Base-by-base conservation (phyloP, 2,113 vertebrate species). In the Leucosticte australis region DNA sequence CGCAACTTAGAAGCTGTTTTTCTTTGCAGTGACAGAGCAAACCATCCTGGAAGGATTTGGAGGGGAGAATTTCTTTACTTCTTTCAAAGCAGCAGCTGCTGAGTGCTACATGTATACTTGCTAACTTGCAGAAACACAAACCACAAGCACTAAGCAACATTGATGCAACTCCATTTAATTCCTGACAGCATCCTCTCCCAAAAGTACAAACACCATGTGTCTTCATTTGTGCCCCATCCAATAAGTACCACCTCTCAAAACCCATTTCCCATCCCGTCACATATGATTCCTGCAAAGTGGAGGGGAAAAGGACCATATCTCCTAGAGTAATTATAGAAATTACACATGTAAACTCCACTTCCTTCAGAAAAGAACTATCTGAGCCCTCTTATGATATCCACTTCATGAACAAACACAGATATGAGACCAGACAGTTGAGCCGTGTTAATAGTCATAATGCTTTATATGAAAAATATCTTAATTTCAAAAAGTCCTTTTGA, bases 331-430 rank as follows among this genome's bases (percentile, higher is more conserved):
- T 42, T 13, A 17, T 27, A 88, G 55, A 47, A 78, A 52, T 3
- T 3, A 82, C 18, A 20, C 41, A 59, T 2, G 4, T 11, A 20
- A 56, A 57, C 10, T 2, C 22, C 9, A 31, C 15, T 44, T 47
- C 31, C 50, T 83, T 53, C 47, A 35, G 42, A 70, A 50, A 89
- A 70, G 0, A 41, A 33, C 30, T 28, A 31, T 52, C 30, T 23
- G 16, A 87, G 49, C 15, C 62, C n/a, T 37, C 60, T 74, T 21
- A 20, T 15, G 17, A 37, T 11, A 50, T 3, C 69, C 9, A 44
- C 31, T 4, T 30, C n/a, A 55, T 3, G 16, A 27, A 69, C 2
- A 28, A 71, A 68, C 0, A 11, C 10, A 46, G 8, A 3, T 4
- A 15, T 3, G 6, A 68, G 44, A 74, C 41, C 3, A 5, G 41